Evolutionary conservation across 2,113 vertebrate genomes (phyloP), one percentile per base, ranked within the genome.

Genomic region (Accipiter cooperii): DNA sequence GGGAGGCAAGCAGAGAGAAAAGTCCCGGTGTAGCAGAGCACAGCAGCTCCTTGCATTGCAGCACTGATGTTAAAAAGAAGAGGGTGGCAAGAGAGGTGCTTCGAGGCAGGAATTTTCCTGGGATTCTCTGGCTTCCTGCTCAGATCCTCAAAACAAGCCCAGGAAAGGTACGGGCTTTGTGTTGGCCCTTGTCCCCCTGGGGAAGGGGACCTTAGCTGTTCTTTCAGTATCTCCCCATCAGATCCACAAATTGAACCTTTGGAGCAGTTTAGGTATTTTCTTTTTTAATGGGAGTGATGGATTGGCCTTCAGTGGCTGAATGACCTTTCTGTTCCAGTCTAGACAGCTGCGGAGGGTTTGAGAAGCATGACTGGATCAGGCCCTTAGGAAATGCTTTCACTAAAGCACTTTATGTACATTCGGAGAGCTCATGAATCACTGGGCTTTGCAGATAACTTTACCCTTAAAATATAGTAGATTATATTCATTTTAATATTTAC

Each of bases 271-370:
- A 64, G 96, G 70, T 96, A 91, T 93, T 95, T 96, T 96, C 91
- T 95, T 96, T 91, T 97, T 95, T 95, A 96, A 89, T 91, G 49
- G 89, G 81, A 96, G 84, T 96, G 97, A 97, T 96, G 89, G 87
- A 97, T 96, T 97, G 74, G 95, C 93, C 97, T 97, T 97, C 94
- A 70, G 97, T 93, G 96, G 84, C 93, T 97, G 84, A 96, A 95
- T 97, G 94, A 97, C 97, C 96, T 97, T 97, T 97, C 91, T 95
- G 96, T 96, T 97, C 89, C 89, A 93, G 93, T 61, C 91, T 83
- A 96, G 95, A 94, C 95, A 96, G 89, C 96, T 96, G 95, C 12
- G 0, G 88, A 96, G 76, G 64, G 77, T 64, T 96, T 85, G 94
- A 87, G 95, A 91, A 89, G 84, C 95, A 93, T 42, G 89, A 33